Evolutionary conservation across 2,113 vertebrate genomes (phyloP).

Genomic region (Plestiodon gilberti): DNA sequence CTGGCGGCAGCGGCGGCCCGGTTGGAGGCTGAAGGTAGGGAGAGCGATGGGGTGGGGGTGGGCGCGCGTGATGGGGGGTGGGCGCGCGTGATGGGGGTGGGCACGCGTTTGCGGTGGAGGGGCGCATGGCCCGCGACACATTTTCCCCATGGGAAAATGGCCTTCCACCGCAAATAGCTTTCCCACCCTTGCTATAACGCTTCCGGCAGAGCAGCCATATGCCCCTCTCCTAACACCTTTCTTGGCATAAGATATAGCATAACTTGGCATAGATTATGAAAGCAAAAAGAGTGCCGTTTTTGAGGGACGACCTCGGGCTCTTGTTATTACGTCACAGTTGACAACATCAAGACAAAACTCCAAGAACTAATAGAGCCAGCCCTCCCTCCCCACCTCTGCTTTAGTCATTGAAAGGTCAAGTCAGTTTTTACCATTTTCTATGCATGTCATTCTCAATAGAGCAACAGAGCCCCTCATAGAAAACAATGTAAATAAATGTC

Average conservation of each 20-base stretch:
- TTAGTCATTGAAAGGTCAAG: slow-evolving; percentile 81
- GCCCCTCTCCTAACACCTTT: slow-evolving; percentile 43
- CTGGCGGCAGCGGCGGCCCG: too few relatives aligned
- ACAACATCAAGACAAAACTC: slow-evolving; percentile 75
- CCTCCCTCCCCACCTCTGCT: slow-evolving; percentile 33
- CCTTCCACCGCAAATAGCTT: too few relatives aligned
- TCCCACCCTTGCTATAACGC: slow-evolving; percentile 51
- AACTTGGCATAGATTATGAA: slow-evolving; percentile 75
- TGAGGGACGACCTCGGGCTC: slow-evolving; percentile 54
- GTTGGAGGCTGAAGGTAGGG: too few relatives aligned
- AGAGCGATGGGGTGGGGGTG: too few relatives aligned
- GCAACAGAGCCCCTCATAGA: slow-evolving; percentile 81
- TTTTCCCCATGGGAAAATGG: too few relatives aligned
- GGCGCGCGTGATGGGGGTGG: too few relatives aligned
- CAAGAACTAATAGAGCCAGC: slow-evolving; percentile 72
- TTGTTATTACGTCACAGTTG: slow-evolving; percentile 75
- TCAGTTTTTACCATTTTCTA: slow-evolving; percentile 80
- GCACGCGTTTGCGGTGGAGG: too few relatives aligned
- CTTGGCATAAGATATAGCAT: slow-evolving; percentile 66
- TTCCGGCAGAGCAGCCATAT: slow-evolving; percentile 61
- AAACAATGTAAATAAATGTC: slow-evolving; percentile 87
- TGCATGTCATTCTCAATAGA: slow-evolving; percentile 82
- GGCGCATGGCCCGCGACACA: too few relatives aligned
- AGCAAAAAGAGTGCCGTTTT: slow-evolving; percentile 62
- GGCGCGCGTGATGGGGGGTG: too few relatives aligned